These are phyloP conservation scores for Brachystomella parvula DNA, from an alignment of 1,140 invertebrate species.

Conservation along the genomic window DNA sequence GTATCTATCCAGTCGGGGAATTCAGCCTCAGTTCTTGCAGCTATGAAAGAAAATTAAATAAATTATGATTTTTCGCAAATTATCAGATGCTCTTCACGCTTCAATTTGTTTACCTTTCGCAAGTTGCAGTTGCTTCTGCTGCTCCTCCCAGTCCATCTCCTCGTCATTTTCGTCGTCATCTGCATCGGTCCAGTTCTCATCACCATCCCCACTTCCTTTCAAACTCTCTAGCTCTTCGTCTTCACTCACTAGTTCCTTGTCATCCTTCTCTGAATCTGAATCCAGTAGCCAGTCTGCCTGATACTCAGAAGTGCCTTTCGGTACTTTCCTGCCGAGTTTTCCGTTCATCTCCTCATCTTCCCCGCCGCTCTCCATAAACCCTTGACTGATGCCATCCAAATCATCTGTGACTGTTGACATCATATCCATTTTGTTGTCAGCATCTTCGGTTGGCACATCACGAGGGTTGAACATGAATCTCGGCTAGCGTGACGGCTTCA, in stretches of 20 bases:
- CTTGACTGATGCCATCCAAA: conserved; percentile 5
- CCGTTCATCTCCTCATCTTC: conserved; percentile 52
- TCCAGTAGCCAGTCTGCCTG: conserved; percentile 93
- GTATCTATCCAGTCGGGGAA: conserved; percentile 99
- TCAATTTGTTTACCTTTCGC: conserved; percentile 27
- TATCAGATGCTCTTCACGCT: background rate
- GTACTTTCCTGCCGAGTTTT: conserved; percentile 80
- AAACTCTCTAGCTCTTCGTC: conserved; percentile 40
- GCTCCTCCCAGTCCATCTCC: conserved; percentile 36
- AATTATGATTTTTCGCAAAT: background rate
- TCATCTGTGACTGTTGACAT: conserved; percentile 13
- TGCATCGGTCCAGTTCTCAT: conserved; percentile 39
- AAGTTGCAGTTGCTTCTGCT: conserved; percentile 30
- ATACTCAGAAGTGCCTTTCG: conserved; percentile 91
- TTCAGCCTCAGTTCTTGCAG: conserved; percentile 70
- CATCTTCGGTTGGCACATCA: conserved; percentile 10
- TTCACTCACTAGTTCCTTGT: conserved; percentile 15
- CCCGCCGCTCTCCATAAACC: conserved; percentile 5
- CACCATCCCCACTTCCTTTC: conserved; percentile 31
- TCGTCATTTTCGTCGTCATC: conserved; percentile 39
- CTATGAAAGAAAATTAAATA: conserved; percentile 41
- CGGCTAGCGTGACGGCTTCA: conserved; percentile 4
- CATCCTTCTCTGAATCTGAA: conserved; percentile 47
- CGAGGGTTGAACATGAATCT: conserved; percentile 29
- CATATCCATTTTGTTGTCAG: conserved; percentile 6